These are phyloP conservation scores for Xestoiulus laeticollis DNA, from an alignment of 2,888 invertebrate genomes.

Conservation along the genomic window DNA sequence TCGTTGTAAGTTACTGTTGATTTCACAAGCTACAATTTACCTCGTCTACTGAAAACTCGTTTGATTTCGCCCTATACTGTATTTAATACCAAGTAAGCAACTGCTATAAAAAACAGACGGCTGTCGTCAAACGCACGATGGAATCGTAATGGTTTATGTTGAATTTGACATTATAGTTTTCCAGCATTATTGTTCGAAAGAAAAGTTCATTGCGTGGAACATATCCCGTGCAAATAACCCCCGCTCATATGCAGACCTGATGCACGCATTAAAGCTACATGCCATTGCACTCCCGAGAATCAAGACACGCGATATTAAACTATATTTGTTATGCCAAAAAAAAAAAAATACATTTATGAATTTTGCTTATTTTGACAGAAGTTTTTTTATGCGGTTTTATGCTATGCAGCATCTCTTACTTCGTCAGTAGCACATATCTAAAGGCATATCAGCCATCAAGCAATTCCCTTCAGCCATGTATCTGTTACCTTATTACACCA, in stretches of 20 bases:
- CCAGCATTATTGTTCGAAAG: not conserved
- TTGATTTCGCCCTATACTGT: too few relatives aligned
- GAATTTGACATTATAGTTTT: not conserved
- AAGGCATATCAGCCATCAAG: not conserved
- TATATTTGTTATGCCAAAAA: not conserved
- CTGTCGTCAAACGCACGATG: not conserved
- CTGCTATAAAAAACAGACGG: not conserved
- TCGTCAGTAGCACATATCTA: not conserved
- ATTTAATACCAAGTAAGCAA: not conserved
- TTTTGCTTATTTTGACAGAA: not conserved
- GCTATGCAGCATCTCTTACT: not conserved
- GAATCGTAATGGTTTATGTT: not conserved
- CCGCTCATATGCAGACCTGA: not conserved
- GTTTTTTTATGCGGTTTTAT: not conserved
- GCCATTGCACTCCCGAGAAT: not conserved
- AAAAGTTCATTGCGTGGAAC: not conserved
- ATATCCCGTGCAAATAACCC: not conserved
- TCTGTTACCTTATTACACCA: constrained; percentile 3
- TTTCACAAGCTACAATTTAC: too few relatives aligned
- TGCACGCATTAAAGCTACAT: not conserved
- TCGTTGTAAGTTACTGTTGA: too few relatives aligned
- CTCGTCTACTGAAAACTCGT: too few relatives aligned
- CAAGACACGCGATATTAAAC: not conserved
- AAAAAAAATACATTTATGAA: not conserved
- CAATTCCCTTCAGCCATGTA: not conserved